Percentiles rank a stretch among this genome's conserved stretches.
These are phyloP conservation scores for Saturnia pavonia DNA, from an alignment of 2,888 invertebrate species.

Conservation along the genomic window DNA sequence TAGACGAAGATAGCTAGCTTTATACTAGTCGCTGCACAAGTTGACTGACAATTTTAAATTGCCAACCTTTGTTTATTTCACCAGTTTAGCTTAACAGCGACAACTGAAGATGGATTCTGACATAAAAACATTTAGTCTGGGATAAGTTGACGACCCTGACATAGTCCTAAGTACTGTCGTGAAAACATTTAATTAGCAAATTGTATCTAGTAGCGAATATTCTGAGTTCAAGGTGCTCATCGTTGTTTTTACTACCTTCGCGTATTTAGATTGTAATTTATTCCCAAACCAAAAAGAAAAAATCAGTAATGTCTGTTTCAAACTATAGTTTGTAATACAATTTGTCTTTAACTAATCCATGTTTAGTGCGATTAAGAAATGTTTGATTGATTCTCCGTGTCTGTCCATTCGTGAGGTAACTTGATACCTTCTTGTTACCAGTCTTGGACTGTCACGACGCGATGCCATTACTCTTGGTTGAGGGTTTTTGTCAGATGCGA, in stretches of 20 bases:
- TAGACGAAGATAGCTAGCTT: no score
- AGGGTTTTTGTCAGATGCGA: background rate
- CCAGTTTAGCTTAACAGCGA: no score
- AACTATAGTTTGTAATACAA: background rate
- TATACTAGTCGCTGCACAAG: no score
- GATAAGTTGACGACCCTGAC: no score
- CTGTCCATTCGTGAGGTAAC: constrained; percentile 3
- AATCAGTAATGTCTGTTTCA: background rate
- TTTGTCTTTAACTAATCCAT: background rate
- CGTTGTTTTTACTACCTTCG: background rate
- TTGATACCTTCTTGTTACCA: constrained; percentile 1
- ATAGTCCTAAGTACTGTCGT: no score
- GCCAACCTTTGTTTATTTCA: no score
- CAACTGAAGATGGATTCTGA: no score
- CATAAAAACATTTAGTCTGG: no score
- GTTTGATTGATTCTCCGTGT: constrained; percentile 9
- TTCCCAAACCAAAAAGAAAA: background rate
- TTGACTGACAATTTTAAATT: no score
- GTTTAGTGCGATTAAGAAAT: constrained; percentile 3
- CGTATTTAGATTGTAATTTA: background rate
- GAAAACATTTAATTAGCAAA: no score
- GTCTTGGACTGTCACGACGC: constrained; percentile 8
- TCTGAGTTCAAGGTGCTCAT: no score
- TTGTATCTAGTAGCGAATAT: no score
- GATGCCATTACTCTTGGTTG: constrained; percentile 9